Evolutionary conservation across 2,113 vertebrate species (phyloP).

Genomic region (Elephantulus edwardii): DNA sequence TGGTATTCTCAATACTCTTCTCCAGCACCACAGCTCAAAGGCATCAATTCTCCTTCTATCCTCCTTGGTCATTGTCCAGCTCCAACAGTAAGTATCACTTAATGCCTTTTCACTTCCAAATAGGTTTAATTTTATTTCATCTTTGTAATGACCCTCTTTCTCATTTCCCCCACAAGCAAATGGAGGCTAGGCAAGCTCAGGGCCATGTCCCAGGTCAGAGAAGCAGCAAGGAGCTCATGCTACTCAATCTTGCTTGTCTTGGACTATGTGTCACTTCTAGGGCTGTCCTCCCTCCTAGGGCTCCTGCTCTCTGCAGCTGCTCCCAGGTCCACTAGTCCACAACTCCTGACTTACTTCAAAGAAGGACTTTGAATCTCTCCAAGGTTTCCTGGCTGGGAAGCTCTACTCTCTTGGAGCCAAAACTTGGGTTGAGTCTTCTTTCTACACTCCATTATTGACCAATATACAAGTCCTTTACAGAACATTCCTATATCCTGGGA

Average conservation of each 20-base stretch:
- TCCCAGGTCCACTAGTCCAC: neutral
- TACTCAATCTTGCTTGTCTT: neutral
- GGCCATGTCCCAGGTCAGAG: neutral
- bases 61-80: no score
- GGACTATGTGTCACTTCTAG: neutral
- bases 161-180: neutral
- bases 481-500: no score
- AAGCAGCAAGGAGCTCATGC: accelerated
- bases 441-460: no score
- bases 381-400: neutral
- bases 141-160: neutral
- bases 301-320: neutral
- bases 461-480: no score
- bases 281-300: neutral
- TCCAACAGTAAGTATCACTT: no score
- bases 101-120: neutral
- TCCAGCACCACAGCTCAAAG: no score
- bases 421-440: neutral
- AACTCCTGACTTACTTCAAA: conserved; percentile 61
- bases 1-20: no score
- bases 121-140: neutral
- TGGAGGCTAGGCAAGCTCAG: neutral
- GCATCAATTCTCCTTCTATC: no score
- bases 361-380: neutral
- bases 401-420: neutral